Conservation (phyloP, 2,113 vertebrate species). For the Muntiacus muntjak region DNA sequence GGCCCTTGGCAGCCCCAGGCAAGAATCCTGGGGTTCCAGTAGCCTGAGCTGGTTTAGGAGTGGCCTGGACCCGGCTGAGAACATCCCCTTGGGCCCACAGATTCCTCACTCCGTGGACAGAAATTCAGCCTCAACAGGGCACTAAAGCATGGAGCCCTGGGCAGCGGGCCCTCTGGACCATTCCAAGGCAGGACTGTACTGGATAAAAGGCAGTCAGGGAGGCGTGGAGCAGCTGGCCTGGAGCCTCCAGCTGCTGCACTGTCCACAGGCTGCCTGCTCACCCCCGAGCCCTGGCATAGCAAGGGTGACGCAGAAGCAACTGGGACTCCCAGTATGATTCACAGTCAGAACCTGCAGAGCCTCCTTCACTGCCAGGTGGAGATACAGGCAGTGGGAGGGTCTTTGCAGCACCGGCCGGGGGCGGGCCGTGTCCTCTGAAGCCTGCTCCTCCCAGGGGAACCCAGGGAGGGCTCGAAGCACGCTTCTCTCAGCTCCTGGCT, state of each 20-base stretch:
- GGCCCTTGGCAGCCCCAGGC: not conserved
- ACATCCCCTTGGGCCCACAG: not conserved
- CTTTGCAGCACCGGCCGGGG: not conserved
- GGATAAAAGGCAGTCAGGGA: not conserved
- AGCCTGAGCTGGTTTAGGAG: not conserved
- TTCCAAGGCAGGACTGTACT: not conserved
- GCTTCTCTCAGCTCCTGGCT: not conserved
- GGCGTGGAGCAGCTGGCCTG: accelerated
- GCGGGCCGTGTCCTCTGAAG: accelerated
- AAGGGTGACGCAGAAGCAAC: not conserved
- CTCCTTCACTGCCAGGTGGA: not conserved
- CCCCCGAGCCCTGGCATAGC: not conserved
- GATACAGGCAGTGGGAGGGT: not conserved
- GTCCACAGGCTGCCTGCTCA: not conserved
- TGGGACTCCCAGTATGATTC: not conserved
- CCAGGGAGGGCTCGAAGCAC: not conserved
- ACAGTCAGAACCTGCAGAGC: not conserved
- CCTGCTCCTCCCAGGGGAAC: not conserved
- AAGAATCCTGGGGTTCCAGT: not conserved
- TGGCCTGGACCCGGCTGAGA: not conserved
- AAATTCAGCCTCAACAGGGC: no score
- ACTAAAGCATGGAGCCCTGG: not conserved
- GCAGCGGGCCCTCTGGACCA: not conserved
- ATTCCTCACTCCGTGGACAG: not conserved
- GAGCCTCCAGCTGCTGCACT: not conserved